Base-by-base conservation (phyloP, 2,113 vertebrate genomes). In the Antennarius striatus region DNA sequence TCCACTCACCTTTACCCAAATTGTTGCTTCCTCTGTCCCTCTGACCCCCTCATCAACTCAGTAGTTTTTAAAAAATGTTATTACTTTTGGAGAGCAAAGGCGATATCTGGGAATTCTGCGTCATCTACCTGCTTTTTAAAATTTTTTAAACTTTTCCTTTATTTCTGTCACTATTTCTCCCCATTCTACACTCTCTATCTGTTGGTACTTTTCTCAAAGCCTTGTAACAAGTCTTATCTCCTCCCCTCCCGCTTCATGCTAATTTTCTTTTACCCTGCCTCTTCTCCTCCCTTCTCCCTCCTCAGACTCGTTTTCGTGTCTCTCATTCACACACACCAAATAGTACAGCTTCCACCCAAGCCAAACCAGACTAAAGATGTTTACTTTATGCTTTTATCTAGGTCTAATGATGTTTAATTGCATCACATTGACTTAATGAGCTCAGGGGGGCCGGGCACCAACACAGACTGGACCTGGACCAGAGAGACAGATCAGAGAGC, bases 381-480 rank as follows among this genome's bases (percentile, higher is more conserved):
- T 88, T 90, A 81, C 77, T 74, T 73, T 22, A 68, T 52, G 66
- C 79, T 70, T 87, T 85, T 77, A 79, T 86, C 79, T 12, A 4
- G 32, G 71, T 71, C 56, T 85, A 89, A 91, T 90, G 89, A 88
- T 61, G 16, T 71, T 80, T 92, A 91, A 92, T 91, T 90, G 86
- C 72, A 79, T 71, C 17, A 12, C 42, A 60, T 80, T 51, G 11
- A 56, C 50, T 75, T 87, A 85, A 87, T 8, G 50, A 86, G 61
- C 63, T 53, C 7, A 30, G 51, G 46, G 71, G 43, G 71, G 43
- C 14, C 4, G 43, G 32, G 66, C 48, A 52, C 60, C 36, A 14
- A 54, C 40, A 5, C 68, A 46, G 48, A 29, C 62, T 39, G 61
- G 73, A 10, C 43, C 22, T 1, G 47, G 48, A 46, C 55, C 36